Evolutionary conservation across 2,888 invertebrate species (phyloP), one percentile per base, ranked within the genome.

Genomic region (Ceramica pisi): DNA sequence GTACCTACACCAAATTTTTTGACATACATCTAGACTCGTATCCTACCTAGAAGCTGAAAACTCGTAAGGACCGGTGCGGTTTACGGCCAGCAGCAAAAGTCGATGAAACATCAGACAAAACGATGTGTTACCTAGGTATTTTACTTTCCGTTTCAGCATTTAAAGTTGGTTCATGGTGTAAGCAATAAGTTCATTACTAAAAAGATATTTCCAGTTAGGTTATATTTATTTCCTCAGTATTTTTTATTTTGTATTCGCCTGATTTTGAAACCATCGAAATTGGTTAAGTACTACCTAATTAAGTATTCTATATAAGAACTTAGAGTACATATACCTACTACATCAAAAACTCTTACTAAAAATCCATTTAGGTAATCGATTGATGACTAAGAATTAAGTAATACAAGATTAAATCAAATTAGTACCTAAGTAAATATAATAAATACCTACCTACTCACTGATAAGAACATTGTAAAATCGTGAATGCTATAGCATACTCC

Each of bases 381-480:
- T 23, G 51, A 46, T 60, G 50, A 23, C 23, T 72, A 50, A 57
- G 38, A 26, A 23, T 35, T 60, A 44, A 53, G 41, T 19, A n/a
- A 65, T 41, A 23, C 19, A 41, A 50, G 56, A 70, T 21, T 55
- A 35, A 57, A 59, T 38, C 19, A 14, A 53, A 26, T 38, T 57
- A 50, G 14, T 53, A n/a, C n/a, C n/a, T n/a, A 62, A 2, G 19
- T 46, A 48, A 63, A 46, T 8, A 16, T 8, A 73, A 53, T 41
- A n/a, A 48, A 31, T 50, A 69, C 16, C 16, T 56, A 35, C 10
- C 10, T 26, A 57, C 31, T 64, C 16, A 41, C 57, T 41, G 68
- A 57, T 78, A 67, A 46, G 41, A 26, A 51, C 31, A 55, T 73
- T 44, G 9, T 60, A 60, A 23, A 53, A 44, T 59, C 41, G 14